Conservation (phyloP, 2,888 invertebrate species). For the Megastigmus dorsalis region DNA sequence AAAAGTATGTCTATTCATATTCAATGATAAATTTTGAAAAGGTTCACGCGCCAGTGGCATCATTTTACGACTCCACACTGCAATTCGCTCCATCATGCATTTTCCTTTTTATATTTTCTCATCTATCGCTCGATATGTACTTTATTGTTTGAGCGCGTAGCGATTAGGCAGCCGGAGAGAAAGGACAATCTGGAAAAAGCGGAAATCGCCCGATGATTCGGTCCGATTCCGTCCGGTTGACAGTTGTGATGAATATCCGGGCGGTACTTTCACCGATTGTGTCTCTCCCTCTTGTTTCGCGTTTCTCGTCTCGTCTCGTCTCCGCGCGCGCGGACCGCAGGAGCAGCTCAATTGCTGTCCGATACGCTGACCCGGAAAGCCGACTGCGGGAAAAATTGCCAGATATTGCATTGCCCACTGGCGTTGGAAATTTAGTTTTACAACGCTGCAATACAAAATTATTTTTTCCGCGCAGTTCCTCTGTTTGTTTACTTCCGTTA, state of each 20-base stretch:
- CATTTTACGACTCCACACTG: too few species aligned
- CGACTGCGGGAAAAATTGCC: constrained; percentile 24
- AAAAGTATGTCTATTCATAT: too few species aligned
- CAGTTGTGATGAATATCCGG: constrained; percentile 48
- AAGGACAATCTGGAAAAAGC: constrained; percentile 9
- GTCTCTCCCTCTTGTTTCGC: not conserved
- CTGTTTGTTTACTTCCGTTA: too few species aligned
- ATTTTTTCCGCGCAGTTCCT: too few species aligned
- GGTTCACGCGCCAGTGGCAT: too few species aligned
- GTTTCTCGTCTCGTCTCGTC: not conserved
- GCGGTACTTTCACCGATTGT: constrained; percentile 48
- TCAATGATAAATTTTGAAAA: too few species aligned
- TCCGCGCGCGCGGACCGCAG: not conserved
- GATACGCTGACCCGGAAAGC: constrained; percentile 34
- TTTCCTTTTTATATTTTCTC: not conserved
- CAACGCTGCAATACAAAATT: too few species aligned
- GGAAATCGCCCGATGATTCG: constrained; percentile 47
- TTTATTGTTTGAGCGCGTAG: constrained; percentile 7
- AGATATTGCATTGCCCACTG: too few species aligned
- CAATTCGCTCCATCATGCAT: too few species aligned
- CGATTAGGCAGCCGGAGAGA: constrained; percentile 18
- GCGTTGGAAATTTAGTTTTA: too few species aligned
- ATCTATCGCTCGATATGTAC: not conserved
- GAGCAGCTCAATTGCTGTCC: constrained; percentile 30
- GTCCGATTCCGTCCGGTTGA: constrained; percentile 47